Percentiles rank a stretch among this genome's conserved stretches.
Conservation (phyloP, 2,797 vertebrate genomes). For the Thunnus albacares region DNA sequence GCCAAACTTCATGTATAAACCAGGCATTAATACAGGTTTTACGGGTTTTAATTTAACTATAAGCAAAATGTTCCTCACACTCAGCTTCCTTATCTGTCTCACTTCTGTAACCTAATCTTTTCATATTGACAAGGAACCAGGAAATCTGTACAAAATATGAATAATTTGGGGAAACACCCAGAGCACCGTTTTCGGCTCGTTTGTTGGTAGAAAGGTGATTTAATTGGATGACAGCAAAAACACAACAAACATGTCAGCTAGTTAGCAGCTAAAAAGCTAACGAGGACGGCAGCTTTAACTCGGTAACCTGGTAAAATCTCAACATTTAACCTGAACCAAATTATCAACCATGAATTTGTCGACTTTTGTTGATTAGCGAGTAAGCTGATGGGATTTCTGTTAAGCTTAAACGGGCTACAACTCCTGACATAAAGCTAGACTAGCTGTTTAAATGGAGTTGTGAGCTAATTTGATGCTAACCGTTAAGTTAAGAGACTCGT, state of each 20-base stretch:
- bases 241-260: not conserved
- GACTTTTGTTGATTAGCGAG: no score
- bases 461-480: slow-evolving; percentile 37
- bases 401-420: not conserved
- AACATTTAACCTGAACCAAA: not conserved
- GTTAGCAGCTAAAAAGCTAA: slow-evolving; percentile 23
- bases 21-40: not conserved
- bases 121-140: not conserved
- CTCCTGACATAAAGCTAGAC: not conserved
- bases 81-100: no score
- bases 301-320: not conserved
- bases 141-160: not conserved
- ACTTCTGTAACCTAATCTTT: not conserved
- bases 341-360: rapidly evolving
- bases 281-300: not conserved
- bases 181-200: not conserved
- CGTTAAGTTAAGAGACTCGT: slow-evolving; percentile 6
- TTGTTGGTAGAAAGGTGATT: not conserved
- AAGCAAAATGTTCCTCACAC: not conserved
- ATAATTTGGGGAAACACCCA: not conserved
- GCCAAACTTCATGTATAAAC: no score
- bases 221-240: not conserved
- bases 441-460: slow-evolving; percentile 1
- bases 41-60: not conserved
- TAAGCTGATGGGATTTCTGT: not conserved